These are phyloP conservation scores for Euzophera pinguis DNA, from an alignment of 2,888 invertebrate species.

Conservation along the genomic window DNA sequence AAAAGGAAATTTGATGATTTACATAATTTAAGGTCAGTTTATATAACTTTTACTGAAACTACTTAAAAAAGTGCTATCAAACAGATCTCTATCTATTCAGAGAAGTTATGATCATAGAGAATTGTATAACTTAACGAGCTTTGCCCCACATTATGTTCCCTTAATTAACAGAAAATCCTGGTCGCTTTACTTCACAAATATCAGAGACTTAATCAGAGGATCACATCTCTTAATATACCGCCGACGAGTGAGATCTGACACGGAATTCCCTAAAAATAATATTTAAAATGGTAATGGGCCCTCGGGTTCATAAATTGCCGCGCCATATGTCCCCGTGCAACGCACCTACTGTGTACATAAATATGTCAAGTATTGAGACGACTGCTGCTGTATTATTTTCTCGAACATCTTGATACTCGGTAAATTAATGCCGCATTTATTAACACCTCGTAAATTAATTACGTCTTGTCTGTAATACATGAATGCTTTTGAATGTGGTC, in stretches of 20 bases:
- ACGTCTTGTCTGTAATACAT: background rate
- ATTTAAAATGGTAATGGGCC: constrained; percentile 80
- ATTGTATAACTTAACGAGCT: constrained; percentile 30
- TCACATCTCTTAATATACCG: constrained; percentile 76
- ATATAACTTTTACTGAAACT: constrained; percentile 1
- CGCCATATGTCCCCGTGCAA: constrained; percentile 74
- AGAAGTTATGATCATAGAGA: constrained; percentile 13
- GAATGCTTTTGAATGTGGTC: background rate
- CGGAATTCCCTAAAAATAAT: constrained; percentile 80
- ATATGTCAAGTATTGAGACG: constrained; percentile 77
- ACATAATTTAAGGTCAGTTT: constrained; percentile 5
- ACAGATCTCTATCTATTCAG: constrained; percentile 1
- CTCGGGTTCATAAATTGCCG: constrained; percentile 76
- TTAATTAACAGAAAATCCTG: constrained; percentile 72
- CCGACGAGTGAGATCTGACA: constrained; percentile 79
- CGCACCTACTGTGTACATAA: constrained; percentile 78
- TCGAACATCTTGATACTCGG: constrained; percentile 53
- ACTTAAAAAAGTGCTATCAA: background rate
- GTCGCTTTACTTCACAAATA: constrained; percentile 55
- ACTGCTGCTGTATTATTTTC: constrained; percentile 53
- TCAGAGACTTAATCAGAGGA: constrained; percentile 74
- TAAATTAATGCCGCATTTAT: background rate
- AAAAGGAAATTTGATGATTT: constrained; percentile 11
- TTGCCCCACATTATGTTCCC: constrained; percentile 42
- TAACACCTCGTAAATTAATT: constrained; percentile 1